Base-by-base conservation (phyloP, 2,888 invertebrate species). In the Nephrotoma flavescens region DNA sequence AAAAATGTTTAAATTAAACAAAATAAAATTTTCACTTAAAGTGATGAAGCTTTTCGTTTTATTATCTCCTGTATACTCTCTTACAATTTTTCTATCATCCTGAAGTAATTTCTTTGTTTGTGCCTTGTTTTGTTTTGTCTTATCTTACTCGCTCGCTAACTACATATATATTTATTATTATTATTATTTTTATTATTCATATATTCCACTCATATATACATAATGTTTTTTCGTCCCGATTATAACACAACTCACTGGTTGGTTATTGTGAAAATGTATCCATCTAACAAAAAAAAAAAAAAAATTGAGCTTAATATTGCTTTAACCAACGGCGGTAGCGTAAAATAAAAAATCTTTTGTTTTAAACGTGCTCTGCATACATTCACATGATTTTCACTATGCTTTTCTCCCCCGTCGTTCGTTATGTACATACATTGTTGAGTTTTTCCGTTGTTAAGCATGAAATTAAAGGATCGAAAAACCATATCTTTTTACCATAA, bases 381-480 rank as follows among this genome's bases (percentile, higher is more conserved):
- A 84, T 71, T 11, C 71, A 71, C 71, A 71, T 71, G 71, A 71
- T 71, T 71, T 71, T 71, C 31, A 71, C 71, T 19, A 9, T 71
- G 19, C 31, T 52, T 47, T 52, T 9, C 4, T 52, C 7, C 15
- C 9, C 71, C 71, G 31, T 2, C 31, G 31, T 71, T 71, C 71
- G 71, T 31, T 31, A 47, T 47, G n/a, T 15, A 83, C 2, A 41
- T 83, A 84, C 84, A 41, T n/a, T 84, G 84, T 71, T 71, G 71
- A 71, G 42, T 84, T 42, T 42, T 84, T 84, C 84, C 84, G 84
- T 84, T 84, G 42, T 84, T 84, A 42, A 84, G 84, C 84, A 84
- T 42, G 84, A 84, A 84, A 84, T 84, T 84, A 84, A 84, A 42
- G 84, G 84, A 84, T 84, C 84, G 84, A 84, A 84, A 84, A 42